Conservation (phyloP, 2,888 invertebrate genomes). For the Mythimna loreyi region DNA sequence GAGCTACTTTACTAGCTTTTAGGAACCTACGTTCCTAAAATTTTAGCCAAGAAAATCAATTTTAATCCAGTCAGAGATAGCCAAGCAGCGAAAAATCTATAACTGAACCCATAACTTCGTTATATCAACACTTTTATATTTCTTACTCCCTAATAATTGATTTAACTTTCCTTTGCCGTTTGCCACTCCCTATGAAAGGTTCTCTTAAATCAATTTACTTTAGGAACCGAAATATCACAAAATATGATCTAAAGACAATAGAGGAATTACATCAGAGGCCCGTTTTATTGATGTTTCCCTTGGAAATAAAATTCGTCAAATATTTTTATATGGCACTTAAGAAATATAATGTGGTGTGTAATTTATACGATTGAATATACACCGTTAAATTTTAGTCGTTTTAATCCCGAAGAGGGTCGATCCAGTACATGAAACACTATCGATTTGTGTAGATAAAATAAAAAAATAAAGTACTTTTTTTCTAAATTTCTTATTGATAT, state of each 20-base stretch:
- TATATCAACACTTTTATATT: slow-evolving; percentile 60
- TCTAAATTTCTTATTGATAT: no score
- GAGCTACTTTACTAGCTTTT: no score
- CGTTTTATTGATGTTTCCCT: slow-evolving; percentile 40
- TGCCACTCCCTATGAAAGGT: slow-evolving; percentile 81
- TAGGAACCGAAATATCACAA: slow-evolving; percentile 66
- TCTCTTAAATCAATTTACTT: slow-evolving; percentile 78
- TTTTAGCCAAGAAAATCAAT: slow-evolving; percentile 9
- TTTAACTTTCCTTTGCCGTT: slow-evolving; percentile 76
- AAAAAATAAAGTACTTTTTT: no score
- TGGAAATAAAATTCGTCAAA: slow-evolving; percentile 25
- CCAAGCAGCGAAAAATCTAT: slow-evolving; percentile 34
- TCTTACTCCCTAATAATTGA: slow-evolving; percentile 74
- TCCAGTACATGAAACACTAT: no score
- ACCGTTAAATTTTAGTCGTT: no score
- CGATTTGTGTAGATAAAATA: no score
- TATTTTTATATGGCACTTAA: slow-evolving; percentile 22
- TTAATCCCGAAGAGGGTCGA: no score
- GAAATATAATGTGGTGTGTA: slow-evolving; percentile 15
- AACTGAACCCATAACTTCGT: slow-evolving; percentile 54
- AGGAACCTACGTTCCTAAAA: background rate
- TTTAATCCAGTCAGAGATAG: slow-evolving; percentile 24
- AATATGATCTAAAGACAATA: slow-evolving; percentile 55
- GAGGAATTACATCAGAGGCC: slow-evolving; percentile 34
- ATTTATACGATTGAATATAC: slow-evolving; percentile 4